Evolutionary conservation across 53 echinoderm and acorn worm species (phyloP).

Genomic region (Glandiceps talaboti): DNA sequence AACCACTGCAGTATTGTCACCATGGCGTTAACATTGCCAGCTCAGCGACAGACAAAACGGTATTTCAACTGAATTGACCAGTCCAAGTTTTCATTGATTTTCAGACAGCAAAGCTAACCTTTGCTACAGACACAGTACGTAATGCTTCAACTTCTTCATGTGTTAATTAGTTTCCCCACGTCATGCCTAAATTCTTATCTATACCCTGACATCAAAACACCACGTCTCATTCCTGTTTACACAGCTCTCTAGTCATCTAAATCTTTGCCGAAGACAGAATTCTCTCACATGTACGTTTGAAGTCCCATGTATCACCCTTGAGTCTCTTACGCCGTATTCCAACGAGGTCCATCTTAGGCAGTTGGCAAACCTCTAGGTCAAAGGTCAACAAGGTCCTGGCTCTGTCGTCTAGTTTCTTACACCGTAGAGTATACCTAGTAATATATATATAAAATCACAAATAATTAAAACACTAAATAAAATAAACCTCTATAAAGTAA

Average conservation of each 20-base stretch:
- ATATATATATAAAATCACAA: background rate
- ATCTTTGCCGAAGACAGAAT: slow-evolving; percentile 62
- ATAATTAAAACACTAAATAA: background rate
- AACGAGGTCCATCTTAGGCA: slow-evolving; percentile 91
- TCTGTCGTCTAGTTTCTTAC: slow-evolving; percentile 86
- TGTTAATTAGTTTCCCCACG: too few species aligned
- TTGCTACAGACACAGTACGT: too few species aligned
- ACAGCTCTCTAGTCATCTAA: slow-evolving; percentile 3
- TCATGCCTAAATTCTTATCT: too few species aligned
- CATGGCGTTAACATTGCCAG: too few species aligned
- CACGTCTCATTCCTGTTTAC: too few species aligned
- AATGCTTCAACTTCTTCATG: too few species aligned
- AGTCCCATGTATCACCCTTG: slow-evolving; percentile 97
- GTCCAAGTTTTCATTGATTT: too few species aligned
- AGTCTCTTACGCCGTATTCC: slow-evolving; percentile 81
- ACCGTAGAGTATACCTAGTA: slow-evolving; percentile 73
- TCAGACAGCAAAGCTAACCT: too few species aligned
- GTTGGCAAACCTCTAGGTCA: slow-evolving; percentile 93
- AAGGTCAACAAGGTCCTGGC: slow-evolving; percentile 83
- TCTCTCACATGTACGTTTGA: slow-evolving; percentile 70
- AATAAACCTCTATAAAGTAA: background rate
- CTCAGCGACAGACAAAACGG: too few species aligned
- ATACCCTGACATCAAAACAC: too few species aligned
- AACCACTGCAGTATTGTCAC: too few species aligned
- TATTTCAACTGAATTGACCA: too few species aligned